Conservation (phyloP, 2,888 invertebrate genomes). For the Archips crataeganus region DNA sequence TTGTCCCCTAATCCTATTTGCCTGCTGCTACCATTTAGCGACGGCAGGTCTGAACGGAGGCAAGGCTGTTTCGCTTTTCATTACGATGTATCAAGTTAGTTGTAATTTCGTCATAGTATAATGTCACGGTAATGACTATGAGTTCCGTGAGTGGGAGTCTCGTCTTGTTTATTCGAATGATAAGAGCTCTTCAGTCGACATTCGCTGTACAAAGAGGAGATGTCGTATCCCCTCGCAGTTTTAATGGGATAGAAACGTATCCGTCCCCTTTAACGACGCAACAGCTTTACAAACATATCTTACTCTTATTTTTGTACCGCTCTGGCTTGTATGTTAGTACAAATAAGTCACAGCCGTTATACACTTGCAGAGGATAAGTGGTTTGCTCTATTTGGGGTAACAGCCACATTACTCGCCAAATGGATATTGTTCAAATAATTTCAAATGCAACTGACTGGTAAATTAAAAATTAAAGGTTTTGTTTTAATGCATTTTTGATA, state of each 20-base stretch:
- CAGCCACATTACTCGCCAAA: slow-evolving; percentile 16
- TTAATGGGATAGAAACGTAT: slow-evolving; percentile 42
- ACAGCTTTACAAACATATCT: slow-evolving; percentile 37
- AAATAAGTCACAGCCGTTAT: slow-evolving; percentile 27
- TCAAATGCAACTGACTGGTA: neutral
- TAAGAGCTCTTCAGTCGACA: slow-evolving; percentile 32
- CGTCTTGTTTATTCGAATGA: slow-evolving; percentile 35
- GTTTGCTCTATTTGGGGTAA: slow-evolving; percentile 34
- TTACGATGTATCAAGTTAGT: slow-evolving; percentile 32
- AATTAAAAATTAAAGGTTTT: neutral
- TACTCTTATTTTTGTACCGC: slow-evolving; percentile 27
- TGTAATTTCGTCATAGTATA: slow-evolving; percentile 39
- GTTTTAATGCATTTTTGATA: neutral
- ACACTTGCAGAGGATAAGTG: slow-evolving; percentile 29
- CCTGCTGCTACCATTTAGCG: slow-evolving; percentile 49
- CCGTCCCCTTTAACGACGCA: slow-evolving; percentile 40
- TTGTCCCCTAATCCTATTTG: slow-evolving; percentile 53
- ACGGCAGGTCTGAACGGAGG: slow-evolving; percentile 46
- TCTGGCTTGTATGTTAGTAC: slow-evolving; percentile 23
- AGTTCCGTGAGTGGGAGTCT: slow-evolving; percentile 27
- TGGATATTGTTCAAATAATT: neutral
- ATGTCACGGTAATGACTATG: slow-evolving; percentile 33
- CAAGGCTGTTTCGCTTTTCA: slow-evolving; percentile 36
- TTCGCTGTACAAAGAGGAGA: slow-evolving; percentile 32
- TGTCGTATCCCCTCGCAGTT: slow-evolving; percentile 33